Percentiles rank a stretch among this genome's conserved stretches.
Evolutionary conservation across 2,797 vertebrate genomes (phyloP).

Genomic region (Hippopotamyrus pictus): DNA sequence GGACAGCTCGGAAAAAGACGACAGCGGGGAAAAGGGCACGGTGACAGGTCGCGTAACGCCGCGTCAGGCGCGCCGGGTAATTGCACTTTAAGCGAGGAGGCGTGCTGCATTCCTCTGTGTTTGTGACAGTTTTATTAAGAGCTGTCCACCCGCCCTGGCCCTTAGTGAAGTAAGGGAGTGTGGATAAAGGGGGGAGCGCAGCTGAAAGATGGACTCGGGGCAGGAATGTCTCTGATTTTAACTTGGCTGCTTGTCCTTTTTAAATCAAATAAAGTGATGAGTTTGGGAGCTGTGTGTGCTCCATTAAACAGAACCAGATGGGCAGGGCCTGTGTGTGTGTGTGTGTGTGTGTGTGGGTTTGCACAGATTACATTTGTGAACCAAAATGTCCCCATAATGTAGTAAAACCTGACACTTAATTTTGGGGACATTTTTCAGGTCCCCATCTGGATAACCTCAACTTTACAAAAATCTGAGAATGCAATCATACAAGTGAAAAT

Average conservation of each 20-base stretch:
- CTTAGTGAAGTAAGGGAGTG: constrained; percentile 37
- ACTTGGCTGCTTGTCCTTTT: constrained; percentile 40
- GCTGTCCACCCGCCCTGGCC: constrained; percentile 56
- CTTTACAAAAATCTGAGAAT: background rate
- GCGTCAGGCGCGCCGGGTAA: constrained; percentile 47
- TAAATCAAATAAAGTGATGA: constrained; percentile 33
- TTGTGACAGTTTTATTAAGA: constrained; percentile 70
- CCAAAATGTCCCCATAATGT: background rate
- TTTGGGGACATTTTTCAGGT: background rate
- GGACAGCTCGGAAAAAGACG: background rate
- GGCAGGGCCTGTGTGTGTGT: background rate
- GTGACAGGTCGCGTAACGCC: constrained; percentile 60
- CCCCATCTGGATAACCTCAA: background rate
- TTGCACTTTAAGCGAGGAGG: constrained; percentile 59
- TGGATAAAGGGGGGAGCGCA: constrained; percentile 5
- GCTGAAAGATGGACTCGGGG: constrained; percentile 38
- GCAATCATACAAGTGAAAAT: background rate
- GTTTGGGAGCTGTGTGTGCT: background rate
- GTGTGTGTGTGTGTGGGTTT: background rate
- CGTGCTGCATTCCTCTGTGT: constrained; percentile 29
- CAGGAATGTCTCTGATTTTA: constrained; percentile 39
- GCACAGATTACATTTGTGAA: background rate
- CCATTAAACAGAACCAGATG: background rate
- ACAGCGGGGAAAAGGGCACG: constrained; percentile 41
- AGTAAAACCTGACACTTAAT: background rate